Conservation (phyloP, 2,113 vertebrate species). For the Pterocles gutturalis region DNA sequence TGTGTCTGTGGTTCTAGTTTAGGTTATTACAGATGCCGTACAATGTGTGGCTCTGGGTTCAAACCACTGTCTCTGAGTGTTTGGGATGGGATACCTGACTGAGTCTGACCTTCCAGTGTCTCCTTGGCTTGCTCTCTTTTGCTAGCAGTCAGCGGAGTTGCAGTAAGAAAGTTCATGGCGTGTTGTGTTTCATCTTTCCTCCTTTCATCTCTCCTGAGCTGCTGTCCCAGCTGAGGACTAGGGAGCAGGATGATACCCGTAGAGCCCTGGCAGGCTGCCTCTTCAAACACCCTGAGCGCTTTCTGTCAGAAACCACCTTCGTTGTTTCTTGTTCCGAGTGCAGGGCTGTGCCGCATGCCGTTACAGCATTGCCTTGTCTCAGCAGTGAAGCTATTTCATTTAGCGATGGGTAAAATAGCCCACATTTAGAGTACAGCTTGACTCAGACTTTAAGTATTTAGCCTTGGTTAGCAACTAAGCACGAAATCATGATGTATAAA, state of each 20-base stretch:
- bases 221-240: conserved; percentile 15
- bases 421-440: not conserved
- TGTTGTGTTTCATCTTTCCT: not conserved
- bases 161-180: not conserved
- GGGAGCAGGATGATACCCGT: conserved; percentile 34
- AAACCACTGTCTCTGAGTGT: not conserved
- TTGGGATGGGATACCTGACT: not conserved
- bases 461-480: not conserved
- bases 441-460: conserved; percentile 38
- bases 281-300: not conserved
- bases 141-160: not conserved
- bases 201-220: not conserved
- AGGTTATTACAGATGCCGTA: not conserved
- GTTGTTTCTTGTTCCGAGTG: not conserved
- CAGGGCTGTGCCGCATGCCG: not conserved
- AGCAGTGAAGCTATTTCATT: not conserved
- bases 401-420: not conserved
- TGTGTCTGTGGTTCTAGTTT: not conserved
- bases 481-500: conserved; percentile 11
- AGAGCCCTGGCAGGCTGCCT: conserved; percentile 46
- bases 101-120: not conserved
- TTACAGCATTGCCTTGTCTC: conserved; percentile 29
- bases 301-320: conserved; percentile 41
- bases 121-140: not conserved
- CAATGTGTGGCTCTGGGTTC: not conserved